Percentiles rank a stretch among this genome's conserved stretches.
Evolutionary conservation across 2,888 invertebrate species (phyloP).

Genomic region (Mythimna pallens): DNA sequence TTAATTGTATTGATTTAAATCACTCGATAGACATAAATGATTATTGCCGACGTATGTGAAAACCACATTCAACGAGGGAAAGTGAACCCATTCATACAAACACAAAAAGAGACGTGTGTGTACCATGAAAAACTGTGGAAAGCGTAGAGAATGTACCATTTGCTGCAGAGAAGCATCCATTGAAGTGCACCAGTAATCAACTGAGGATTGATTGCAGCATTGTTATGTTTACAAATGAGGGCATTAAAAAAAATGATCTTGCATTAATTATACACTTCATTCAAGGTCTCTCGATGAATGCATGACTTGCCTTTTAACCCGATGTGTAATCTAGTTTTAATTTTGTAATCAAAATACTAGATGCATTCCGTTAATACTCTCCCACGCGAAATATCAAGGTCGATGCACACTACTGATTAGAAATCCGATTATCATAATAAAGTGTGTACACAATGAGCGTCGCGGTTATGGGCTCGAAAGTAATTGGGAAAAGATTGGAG

Average conservation of each 20-base stretch:
- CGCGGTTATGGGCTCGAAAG: slow-evolving; percentile 61
- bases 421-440: slow-evolving; percentile 67
- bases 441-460: slow-evolving; percentile 55
- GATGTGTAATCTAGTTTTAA: slow-evolving; percentile 64
- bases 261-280: slow-evolving; percentile 59
- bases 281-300: slow-evolving; percentile 59
- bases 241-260: slow-evolving; percentile 55
- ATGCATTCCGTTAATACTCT: slow-evolving; percentile 62
- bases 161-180: slow-evolving; percentile 39
- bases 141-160: slow-evolving; percentile 55
- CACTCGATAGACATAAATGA: slow-evolving; percentile 41
- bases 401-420: slow-evolving; percentile 67
- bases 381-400: slow-evolving; percentile 73
- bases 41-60: slow-evolving; percentile 58
- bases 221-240: slow-evolving; percentile 54
- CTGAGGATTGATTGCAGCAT: slow-evolving; percentile 60
- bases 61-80: slow-evolving; percentile 67
- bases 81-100: slow-evolving; percentile 69
- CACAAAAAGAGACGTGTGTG: slow-evolving; percentile 60
- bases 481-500: slow-evolving; percentile 72
- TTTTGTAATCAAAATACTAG: slow-evolving; percentile 62
- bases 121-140: slow-evolving; percentile 68
- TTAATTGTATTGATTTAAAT: slow-evolving; percentile 59
- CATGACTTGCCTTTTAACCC: slow-evolving; percentile 61
- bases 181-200: slow-evolving; percentile 56